Evolutionary conservation across 1,140 invertebrate genomes (phyloP).

Genomic region (Diplogasteroides magnus): DNA sequence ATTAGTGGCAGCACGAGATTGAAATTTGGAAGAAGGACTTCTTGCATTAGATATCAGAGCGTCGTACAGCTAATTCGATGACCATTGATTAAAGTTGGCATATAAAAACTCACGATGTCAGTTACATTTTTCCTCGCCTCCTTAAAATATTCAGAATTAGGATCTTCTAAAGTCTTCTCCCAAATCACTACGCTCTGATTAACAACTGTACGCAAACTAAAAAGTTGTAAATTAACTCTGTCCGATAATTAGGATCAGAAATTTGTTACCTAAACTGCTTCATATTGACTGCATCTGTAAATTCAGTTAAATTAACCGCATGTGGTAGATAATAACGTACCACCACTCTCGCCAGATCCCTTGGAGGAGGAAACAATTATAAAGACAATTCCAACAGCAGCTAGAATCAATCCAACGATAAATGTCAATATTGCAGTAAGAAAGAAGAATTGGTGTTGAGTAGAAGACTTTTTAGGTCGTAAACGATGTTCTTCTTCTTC

Average conservation of each 20-base stretch:
- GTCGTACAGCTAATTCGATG: too few species aligned
- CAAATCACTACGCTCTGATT: background rate
- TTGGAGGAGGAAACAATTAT: background rate
- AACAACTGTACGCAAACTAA: background rate
- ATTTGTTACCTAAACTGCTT: too few species aligned
- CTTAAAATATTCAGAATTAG: too few species aligned
- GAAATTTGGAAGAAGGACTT: too few species aligned
- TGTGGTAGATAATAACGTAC: background rate
- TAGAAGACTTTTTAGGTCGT: too few species aligned
- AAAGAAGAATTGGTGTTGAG: background rate
- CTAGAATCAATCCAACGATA: background rate
- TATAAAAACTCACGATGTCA: too few species aligned
- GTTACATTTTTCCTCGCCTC: too few species aligned
- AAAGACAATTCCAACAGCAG: background rate
- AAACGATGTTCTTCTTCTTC: too few species aligned
- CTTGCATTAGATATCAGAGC: too few species aligned
- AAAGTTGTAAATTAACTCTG: background rate
- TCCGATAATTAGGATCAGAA: background rate
- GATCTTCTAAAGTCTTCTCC: too few species aligned
- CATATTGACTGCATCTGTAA: background rate
- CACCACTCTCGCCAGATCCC: background rate
- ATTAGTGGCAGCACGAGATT: too few species aligned
- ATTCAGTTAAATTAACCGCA: background rate
- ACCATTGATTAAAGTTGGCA: too few species aligned
- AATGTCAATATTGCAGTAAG: background rate